Evolutionary conservation across 2,888 invertebrate genomes (phyloP).

Genomic region (Cerceris ruficornis): DNA sequence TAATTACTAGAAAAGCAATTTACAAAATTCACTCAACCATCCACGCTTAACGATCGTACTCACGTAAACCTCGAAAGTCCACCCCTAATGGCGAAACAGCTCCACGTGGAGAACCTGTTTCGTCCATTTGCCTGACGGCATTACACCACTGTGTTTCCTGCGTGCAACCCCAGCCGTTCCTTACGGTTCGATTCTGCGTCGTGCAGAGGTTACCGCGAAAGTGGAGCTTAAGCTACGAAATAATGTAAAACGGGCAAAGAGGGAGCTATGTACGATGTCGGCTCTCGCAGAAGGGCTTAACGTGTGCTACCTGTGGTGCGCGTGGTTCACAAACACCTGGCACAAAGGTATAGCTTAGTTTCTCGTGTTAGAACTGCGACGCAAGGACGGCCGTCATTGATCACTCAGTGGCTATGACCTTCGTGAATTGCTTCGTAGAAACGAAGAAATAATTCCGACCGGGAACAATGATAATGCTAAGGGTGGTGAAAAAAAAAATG

Average conservation of each 20-base stretch:
- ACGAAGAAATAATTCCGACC: background rate
- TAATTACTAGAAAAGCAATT: too few relatives aligned
- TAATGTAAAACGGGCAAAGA: conserved; percentile 40
- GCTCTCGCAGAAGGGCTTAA: background rate
- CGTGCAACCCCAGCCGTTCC: conserved; percentile 7
- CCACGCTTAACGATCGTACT: too few relatives aligned
- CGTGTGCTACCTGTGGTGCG: background rate
- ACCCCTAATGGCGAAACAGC: background rate
- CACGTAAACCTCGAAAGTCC: too few relatives aligned
- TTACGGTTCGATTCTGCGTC: conserved; percentile 40
- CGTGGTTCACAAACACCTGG: background rate
- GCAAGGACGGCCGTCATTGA: conserved; percentile 72
- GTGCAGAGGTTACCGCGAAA: background rate
- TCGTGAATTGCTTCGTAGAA: conserved; percentile 45
- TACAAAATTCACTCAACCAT: too few relatives aligned
- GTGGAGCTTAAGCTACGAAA: conserved; percentile 32
- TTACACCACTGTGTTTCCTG: conserved; percentile 30
- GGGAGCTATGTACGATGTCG: background rate
- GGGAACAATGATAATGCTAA: conserved; percentile 2
- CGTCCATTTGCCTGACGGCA: background rate
- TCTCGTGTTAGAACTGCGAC: conserved; percentile 39
- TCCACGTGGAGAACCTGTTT: background rate
- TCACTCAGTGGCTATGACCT: conserved; percentile 66
- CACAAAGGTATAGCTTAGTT: conserved; percentile 4
- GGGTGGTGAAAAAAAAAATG: too few relatives aligned